Conservation (phyloP, 1,140 invertebrate genomes). For the Drosophila pandora region DNA sequence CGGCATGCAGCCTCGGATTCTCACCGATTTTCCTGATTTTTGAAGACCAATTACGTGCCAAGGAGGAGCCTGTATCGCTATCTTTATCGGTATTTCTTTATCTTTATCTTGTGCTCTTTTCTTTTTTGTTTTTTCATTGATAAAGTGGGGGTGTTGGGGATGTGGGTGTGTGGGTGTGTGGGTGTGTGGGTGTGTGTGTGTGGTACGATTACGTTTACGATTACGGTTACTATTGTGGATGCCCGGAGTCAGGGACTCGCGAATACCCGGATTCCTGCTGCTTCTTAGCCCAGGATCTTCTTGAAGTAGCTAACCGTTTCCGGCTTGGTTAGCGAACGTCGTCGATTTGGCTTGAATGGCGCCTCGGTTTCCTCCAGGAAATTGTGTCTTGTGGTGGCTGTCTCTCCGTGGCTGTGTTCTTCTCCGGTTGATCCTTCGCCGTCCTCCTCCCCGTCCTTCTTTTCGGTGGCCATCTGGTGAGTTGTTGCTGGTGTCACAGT, state of each 20-base stretch:
- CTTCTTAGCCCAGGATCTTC: constrained; percentile 80
- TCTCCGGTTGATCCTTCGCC: not conserved
- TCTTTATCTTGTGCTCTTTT: not conserved
- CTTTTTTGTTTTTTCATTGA: constrained; percentile 26
- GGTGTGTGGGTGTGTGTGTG: not conserved
- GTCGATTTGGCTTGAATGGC: constrained; percentile 83
- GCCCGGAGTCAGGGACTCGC: constrained; percentile 2
- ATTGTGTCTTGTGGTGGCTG: constrained; percentile 66
- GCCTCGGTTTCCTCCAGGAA: constrained; percentile 81
- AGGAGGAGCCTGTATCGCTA: constrained; percentile 6
- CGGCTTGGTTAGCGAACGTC: constrained; percentile 81
- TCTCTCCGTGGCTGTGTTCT: constrained; percentile 7
- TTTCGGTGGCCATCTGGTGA: constrained; percentile 11
- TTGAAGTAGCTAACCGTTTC: constrained; percentile 83
- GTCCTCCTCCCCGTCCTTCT: not conserved
- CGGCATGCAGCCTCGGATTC: constrained; percentile 1
- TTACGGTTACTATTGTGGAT: constrained; percentile 47
- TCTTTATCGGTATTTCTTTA: constrained; percentile 1
- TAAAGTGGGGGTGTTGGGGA: constrained; percentile 47
- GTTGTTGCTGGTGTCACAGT: constrained; percentile 20
- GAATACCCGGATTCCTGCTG: not conserved
- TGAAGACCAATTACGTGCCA: constrained; percentile 65
- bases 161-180: not conserved
- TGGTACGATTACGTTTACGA: constrained; percentile 46
- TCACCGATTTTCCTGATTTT: constrained; percentile 51